phyloP scores from a whole-genome alignment of 2,888 invertebrate species.

The Stenurella melanura region DNA sequence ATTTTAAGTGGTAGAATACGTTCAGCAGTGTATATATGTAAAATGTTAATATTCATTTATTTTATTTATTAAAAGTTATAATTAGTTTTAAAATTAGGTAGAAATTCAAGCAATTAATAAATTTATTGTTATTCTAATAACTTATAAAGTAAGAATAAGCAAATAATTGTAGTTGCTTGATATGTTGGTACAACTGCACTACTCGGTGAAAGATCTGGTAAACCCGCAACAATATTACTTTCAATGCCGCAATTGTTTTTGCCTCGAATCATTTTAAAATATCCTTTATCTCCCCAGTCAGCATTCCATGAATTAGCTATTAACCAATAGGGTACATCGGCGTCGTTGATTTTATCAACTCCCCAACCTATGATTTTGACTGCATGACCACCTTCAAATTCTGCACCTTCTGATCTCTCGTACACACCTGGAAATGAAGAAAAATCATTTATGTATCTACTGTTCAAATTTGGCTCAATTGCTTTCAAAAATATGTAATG shows the following conservation, averaged over 20 bases:
- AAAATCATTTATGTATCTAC: neutral
- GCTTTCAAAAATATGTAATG: no score
- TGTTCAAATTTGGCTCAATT: no score
- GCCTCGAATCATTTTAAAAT: conserved; percentile 90
- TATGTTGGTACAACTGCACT: neutral
- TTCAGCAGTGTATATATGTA: no score
- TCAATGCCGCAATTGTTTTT: conserved; percentile 86
- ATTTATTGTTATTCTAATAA: neutral
- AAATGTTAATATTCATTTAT: no score
- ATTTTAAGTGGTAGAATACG: no score
- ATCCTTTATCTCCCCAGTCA: conserved; percentile 92
- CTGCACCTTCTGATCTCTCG: conserved; percentile 82
- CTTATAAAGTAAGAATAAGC: neutral
- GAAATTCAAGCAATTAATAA: neutral
- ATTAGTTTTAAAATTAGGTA: no score
- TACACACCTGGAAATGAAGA: conserved; percentile 78
- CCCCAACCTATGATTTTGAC: conserved; percentile 93
- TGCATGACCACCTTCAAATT: conserved; percentile 91
- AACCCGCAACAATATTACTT: conserved; percentile 81
- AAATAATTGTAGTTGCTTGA: neutral
- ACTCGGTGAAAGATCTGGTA: conserved; percentile 73
- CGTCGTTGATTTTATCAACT: conserved; percentile 74
- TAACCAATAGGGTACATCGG: conserved; percentile 88
- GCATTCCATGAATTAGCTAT: conserved; percentile 95
- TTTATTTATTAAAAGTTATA: no score